Conservation (phyloP, 37 sponge, comb jelly and placozoan species). For the Amphimedon queenslandica region DNA sequence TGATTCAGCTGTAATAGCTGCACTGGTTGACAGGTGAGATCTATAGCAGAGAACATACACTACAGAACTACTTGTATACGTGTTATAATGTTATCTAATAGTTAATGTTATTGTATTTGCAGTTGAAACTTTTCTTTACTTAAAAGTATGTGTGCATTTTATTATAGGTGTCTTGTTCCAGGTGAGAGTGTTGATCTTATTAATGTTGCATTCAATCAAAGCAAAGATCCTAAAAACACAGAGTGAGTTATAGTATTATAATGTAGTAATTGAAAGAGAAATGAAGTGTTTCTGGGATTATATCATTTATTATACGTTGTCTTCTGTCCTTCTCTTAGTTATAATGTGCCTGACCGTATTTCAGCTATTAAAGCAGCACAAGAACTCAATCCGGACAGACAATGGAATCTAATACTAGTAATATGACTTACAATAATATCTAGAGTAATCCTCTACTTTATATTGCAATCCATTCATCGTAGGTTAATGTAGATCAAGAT, state of each 20-base stretch:
- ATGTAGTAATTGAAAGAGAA: background rate
- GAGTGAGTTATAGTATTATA: background rate
- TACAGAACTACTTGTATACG: background rate
- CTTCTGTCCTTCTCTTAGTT: too few relatives aligned
- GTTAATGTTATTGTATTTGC: background rate
- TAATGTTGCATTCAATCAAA: conserved; percentile 93
- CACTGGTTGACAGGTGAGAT: conserved; percentile 78
- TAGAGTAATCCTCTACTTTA: background rate
- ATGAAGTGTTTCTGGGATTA: too few relatives aligned
- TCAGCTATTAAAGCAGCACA: conserved; percentile 54
- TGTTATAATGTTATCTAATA: background rate
- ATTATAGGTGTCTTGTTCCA: conserved; percentile 53
- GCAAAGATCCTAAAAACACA: background rate
- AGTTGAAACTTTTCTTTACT: too few relatives aligned
- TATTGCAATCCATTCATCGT: background rate
- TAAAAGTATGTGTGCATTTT: background rate
- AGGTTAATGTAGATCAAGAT: too few relatives aligned
- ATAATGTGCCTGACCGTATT: conserved; percentile 86
- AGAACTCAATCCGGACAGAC: conserved; percentile 74
- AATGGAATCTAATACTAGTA: conserved; percentile 89
- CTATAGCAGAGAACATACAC: background rate
- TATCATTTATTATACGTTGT: too few relatives aligned
- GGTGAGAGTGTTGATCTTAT: conserved; percentile 88
- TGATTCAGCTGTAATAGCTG: conserved; percentile 92
- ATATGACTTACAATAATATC: too few relatives aligned